A percentile compares a stretch with the other conserved stretches of the same genome.
Conservation (phyloP, 2,888 invertebrate species). For the Lasioglossum morio region DNA sequence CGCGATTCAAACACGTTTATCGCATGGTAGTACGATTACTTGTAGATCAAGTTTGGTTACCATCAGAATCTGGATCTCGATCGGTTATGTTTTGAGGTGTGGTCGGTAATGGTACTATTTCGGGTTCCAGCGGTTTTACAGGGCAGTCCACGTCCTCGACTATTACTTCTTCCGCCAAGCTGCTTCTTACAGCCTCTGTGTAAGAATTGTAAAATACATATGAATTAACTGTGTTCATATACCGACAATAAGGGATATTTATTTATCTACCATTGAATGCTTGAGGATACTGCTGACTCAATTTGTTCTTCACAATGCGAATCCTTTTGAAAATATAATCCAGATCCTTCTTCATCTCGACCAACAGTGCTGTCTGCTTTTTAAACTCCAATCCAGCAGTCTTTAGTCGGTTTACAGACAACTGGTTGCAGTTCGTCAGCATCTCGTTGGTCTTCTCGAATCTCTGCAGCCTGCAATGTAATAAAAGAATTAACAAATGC, state of each 20-base stretch:
- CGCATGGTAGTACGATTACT: conserved; percentile 72
- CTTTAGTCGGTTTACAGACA: conserved; percentile 95
- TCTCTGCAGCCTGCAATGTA: conserved; percentile 91
- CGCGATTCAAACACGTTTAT: conserved; percentile 40
- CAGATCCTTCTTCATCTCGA: conserved; percentile 97
- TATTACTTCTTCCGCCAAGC: conserved; percentile 83
- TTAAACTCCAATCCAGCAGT: conserved; percentile 95
- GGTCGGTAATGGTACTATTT: conserved; percentile 76
- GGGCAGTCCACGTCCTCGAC: conserved; percentile 80
- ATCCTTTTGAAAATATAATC: conserved; percentile 98
- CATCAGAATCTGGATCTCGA: conserved; percentile 83
- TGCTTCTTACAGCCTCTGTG: conserved; percentile 82
- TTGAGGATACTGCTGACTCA: conserved; percentile 86
- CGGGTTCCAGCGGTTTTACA: conserved; percentile 79
- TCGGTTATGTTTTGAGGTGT: conserved; percentile 66
- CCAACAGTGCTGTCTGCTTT: conserved; percentile 93
- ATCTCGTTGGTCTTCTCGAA: conserved; percentile 99
- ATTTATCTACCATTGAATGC: conserved; percentile 80
- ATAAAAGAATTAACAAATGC: background rate
- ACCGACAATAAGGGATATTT: background rate
- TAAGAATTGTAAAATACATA: background rate
- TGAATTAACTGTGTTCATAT: background rate
- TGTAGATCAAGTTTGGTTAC: conserved; percentile 79
- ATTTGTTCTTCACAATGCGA: conserved; percentile 91
- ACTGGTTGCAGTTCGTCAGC: conserved; percentile 97